These are phyloP conservation scores for Panurus biarmicus DNA, from an alignment of 2,113 vertebrate species.

Conservation along the genomic window DNA sequence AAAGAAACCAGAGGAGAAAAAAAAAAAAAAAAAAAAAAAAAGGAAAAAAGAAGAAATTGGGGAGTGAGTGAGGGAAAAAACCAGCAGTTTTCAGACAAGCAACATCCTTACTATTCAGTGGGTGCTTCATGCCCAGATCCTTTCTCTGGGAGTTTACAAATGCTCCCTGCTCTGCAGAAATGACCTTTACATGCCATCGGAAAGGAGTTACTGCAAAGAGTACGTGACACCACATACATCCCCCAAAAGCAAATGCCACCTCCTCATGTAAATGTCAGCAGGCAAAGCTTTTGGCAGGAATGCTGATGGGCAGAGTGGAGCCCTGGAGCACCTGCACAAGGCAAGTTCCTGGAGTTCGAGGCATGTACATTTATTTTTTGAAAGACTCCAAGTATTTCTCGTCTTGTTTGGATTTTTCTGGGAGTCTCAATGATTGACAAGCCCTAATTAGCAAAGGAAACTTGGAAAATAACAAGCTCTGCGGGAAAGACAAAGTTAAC, in stretches of 20 bases:
- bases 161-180: neutral
- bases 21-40: no score
- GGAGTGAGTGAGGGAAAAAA: neutral
- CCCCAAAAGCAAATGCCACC: conserved; percentile 16
- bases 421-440: neutral
- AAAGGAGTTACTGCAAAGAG: neutral
- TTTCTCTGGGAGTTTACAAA: neutral
- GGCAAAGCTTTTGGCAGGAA: neutral
- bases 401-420: neutral
- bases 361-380: neutral
- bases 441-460: neutral
- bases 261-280: neutral
- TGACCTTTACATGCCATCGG: neutral
- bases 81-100: neutral
- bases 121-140: neutral
- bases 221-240: neutral
- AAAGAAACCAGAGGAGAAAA: neutral
- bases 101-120: neutral
- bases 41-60: fast-evolving
- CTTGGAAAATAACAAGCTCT: neutral
- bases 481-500: neutral
- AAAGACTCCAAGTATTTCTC: neutral
- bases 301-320: neutral
- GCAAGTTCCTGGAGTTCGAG: neutral
- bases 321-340: neutral